phyloP scores from a whole-genome alignment of 1,140 invertebrate species.

The Varroa destructor region DNA sequence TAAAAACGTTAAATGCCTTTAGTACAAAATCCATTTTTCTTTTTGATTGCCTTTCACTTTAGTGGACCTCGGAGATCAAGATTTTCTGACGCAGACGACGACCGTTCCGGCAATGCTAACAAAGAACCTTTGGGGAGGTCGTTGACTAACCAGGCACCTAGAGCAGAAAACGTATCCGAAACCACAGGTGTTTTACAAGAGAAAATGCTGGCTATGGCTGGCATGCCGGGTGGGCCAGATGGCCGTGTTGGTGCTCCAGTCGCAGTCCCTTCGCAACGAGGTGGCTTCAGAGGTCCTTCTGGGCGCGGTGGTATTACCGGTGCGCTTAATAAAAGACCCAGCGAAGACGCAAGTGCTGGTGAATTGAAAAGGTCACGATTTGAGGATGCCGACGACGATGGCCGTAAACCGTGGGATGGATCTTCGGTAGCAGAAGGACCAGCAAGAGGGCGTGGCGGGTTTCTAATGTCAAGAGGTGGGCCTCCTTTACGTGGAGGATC shows the following conservation, averaged over 20 bases:
- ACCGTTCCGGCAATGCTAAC: conserved; percentile 13
- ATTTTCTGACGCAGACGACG: conserved; percentile 15
- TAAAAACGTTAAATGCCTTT: too few relatives aligned
- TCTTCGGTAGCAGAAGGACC: too few relatives aligned
- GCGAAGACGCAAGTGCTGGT: not conserved
- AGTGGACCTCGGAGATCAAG: not conserved
- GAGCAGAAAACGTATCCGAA: not conserved
- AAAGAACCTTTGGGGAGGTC: conserved; percentile 13
- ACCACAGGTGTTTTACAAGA: not conserved
- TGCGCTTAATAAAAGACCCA: conserved; percentile 1
- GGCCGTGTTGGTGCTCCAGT: not conserved
- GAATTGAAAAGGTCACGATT: conserved; percentile 22
- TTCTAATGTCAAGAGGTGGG: too few relatives aligned
- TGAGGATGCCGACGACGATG: conserved; percentile 4
- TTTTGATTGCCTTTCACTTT: too few relatives aligned
- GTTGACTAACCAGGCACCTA: not conserved
- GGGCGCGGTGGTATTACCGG: not conserved
- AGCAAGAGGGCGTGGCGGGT: too few relatives aligned
- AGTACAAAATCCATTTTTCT: too few relatives aligned
- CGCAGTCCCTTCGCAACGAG: not conserved
- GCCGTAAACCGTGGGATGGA: conserved; percentile 8
- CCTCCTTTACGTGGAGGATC: too few relatives aligned
- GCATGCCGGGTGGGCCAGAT: conserved; percentile 3
- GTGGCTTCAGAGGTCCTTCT: not conserved
- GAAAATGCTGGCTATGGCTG: conserved; percentile 22